phyloP scores from a whole-genome alignment of 2,888 invertebrate genomes.

The Actias luna region DNA sequence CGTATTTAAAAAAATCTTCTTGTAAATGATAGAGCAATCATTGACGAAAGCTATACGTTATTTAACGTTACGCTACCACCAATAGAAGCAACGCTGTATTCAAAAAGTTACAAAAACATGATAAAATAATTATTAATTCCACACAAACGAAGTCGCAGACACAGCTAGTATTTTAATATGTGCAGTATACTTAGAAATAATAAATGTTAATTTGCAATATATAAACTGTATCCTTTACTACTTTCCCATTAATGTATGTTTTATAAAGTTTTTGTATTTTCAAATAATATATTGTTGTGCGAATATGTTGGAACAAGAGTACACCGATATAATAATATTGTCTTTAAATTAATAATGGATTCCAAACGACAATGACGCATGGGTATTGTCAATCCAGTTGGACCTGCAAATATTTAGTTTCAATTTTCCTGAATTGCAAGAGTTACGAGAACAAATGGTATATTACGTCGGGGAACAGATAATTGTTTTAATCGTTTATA shows the following conservation, averaged over 20 bases:
- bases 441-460: slow-evolving; percentile 4
- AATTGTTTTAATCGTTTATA: background rate
- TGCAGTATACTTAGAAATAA: too few relatives aligned
- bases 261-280: background rate
- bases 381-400: slow-evolving; percentile 34
- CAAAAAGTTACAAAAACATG: too few relatives aligned
- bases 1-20: too few relatives aligned
- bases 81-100: too few relatives aligned
- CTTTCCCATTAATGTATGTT: background rate
- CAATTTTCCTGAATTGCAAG: slow-evolving; percentile 27
- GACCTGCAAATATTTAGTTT: slow-evolving; percentile 40
- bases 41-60: too few relatives aligned
- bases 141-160: too few relatives aligned
- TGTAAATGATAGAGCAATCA: too few relatives aligned
- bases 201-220: too few relatives aligned
- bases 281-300: background rate
- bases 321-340: background rate
- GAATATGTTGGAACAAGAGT: background rate
- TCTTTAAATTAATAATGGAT: slow-evolving; percentile 27
- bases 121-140: too few relatives aligned
- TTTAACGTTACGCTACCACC: too few relatives aligned
- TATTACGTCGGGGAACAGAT: background rate
- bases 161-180: too few relatives aligned
- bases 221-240: too few relatives aligned
- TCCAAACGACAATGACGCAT: slow-evolving; percentile 35